Conservation (phyloP, 2,888 invertebrate genomes). For the Eupithecia subumbrata region DNA sequence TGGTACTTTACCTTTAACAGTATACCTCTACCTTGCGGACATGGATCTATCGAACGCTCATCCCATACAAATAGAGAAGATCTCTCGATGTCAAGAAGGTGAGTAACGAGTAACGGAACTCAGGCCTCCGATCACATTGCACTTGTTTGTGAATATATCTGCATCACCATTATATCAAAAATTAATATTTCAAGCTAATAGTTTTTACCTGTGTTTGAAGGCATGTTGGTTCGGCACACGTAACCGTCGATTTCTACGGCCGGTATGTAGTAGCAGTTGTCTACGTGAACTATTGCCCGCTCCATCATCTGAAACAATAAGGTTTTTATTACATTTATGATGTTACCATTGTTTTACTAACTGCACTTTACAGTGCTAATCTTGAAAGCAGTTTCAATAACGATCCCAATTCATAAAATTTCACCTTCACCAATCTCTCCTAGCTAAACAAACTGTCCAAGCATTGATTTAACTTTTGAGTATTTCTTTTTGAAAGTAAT, state of each 20-base stretch:
- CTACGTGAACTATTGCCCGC: conserved; percentile 90
- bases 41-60: no score
- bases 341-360: no score
- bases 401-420: not conserved
- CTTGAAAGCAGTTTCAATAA: no score
- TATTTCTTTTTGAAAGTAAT: not conserved
- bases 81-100: not conserved
- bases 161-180: not conserved
- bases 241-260: conserved; percentile 87
- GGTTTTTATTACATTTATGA: not conserved
- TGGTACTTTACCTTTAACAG: not conserved
- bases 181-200: not conserved
- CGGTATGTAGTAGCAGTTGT: conserved; percentile 92
- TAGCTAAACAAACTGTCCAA: not conserved
- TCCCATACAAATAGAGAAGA: not conserved
- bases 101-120: no score
- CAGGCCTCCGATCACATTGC: no score
- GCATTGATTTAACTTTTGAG: not conserved
- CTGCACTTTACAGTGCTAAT: no score
- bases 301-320: conserved; percentile 87
- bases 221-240: conserved; percentile 93
- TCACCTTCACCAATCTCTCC: not conserved
- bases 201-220: conserved; percentile 92
- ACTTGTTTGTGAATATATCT: not conserved
- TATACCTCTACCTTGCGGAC: not conserved